phyloP scores from a whole-genome alignment of 2,888 invertebrate species.

The Nematopogon swammerdamellus region DNA sequence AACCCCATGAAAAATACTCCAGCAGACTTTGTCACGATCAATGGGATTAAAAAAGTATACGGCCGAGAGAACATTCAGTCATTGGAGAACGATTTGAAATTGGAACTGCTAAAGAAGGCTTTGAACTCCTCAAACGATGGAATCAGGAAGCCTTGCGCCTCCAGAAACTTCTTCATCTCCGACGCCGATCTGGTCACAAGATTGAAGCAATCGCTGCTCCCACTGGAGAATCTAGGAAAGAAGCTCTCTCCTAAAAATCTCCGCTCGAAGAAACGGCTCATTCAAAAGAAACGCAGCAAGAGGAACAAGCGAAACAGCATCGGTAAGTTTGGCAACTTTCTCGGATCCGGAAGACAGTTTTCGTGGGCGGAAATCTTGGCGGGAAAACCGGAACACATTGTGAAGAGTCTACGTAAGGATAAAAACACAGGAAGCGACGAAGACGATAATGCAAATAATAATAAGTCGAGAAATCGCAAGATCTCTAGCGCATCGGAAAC shows the following conservation, averaged over 20 bases:
- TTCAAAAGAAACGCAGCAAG: slow-evolving; percentile 41
- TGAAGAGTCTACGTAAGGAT: slow-evolving; percentile 39
- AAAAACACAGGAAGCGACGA: slow-evolving; percentile 24
- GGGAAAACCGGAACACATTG: slow-evolving; percentile 61
- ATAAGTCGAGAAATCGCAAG: slow-evolving; percentile 43
- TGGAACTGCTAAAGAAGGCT: slow-evolving; percentile 40
- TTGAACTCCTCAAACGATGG: slow-evolving; percentile 45
- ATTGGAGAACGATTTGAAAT: slow-evolving; percentile 38
- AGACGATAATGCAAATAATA: slow-evolving; percentile 32
- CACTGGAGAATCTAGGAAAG: slow-evolving; percentile 44
- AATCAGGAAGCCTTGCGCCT: slow-evolving; percentile 39
- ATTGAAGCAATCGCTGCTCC: slow-evolving; percentile 47
- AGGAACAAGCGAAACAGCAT: slow-evolving; percentile 38
- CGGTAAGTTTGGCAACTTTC: slow-evolving; percentile 49
- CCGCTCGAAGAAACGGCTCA: slow-evolving; percentile 53
- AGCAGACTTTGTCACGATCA: slow-evolving; percentile 32
- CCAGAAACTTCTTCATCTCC: slow-evolving; percentile 46
- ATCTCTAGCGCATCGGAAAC: slow-evolving; percentile 37
- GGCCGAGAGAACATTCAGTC: slow-evolving; percentile 44
- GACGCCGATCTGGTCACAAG: slow-evolving; percentile 44
- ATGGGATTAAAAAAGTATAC: slow-evolving; percentile 37
- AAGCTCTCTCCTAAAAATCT: slow-evolving; percentile 62
- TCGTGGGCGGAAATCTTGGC: slow-evolving; percentile 67
- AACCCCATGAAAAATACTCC: slow-evolving; percentile 30
- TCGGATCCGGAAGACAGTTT: slow-evolving; percentile 54